A percentile compares a stretch with the other conserved stretches of the same genome.
Evolutionary conservation across 2,888 invertebrate genomes (phyloP).

Genomic region (Agrilus mali): DNA sequence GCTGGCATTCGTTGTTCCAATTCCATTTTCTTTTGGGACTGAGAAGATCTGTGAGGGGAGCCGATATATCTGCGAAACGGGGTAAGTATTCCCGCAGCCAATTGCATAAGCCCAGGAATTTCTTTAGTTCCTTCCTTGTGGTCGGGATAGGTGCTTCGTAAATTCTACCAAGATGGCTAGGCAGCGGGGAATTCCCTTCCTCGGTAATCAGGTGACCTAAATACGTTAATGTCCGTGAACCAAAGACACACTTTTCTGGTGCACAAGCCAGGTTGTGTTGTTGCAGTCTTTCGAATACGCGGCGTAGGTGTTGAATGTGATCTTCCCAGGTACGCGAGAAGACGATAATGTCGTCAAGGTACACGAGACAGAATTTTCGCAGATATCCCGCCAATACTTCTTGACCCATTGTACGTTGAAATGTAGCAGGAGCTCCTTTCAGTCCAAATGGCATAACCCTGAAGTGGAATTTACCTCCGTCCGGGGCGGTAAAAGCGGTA

Average conservation of each 20-base stretch:
- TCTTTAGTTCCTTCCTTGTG: constrained; percentile 1
- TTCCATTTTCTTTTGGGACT: constrained; percentile 2
- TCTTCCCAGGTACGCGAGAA: no score
- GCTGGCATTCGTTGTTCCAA: constrained; percentile 7
- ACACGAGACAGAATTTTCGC: no score
- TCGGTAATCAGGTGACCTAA: constrained; percentile 4
- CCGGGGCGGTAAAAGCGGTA: no score
- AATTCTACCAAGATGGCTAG: constrained; percentile 1
- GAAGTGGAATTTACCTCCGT: no score
- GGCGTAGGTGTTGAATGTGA: no score
- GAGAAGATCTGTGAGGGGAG: constrained; percentile 15
- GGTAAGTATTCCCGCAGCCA: constrained; percentile 18
- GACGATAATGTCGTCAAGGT: no score
- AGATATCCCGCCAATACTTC: no score
- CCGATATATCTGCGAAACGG: constrained; percentile 9
- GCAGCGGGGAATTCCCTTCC: constrained; percentile 1
- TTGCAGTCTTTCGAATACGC: no score
- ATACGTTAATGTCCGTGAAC: neutral
- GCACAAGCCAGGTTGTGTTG: neutral
- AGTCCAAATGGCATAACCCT: no score
- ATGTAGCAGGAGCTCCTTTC: no score
- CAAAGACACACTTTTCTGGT: no score
- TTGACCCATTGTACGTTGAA: no score
- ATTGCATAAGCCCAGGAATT: constrained; percentile 12
- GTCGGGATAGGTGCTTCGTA: neutral